Base-by-base conservation (phyloP, 64 coral and sea anemone genomes). In the Montipora efflorescens region DNA sequence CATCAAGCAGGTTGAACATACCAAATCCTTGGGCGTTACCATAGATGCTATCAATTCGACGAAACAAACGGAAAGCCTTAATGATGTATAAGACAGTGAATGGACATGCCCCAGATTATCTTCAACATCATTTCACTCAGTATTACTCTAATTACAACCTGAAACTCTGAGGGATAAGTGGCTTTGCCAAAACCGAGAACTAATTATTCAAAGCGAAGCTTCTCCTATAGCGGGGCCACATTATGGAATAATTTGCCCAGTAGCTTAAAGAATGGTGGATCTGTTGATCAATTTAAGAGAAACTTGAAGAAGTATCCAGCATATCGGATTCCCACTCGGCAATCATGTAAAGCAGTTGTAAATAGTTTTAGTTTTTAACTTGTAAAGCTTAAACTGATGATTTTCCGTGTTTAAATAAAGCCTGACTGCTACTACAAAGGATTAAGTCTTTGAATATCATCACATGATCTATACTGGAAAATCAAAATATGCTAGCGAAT, bases 41-140 rank as follows among this genome's bases (percentile, higher is more conserved):
- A 2, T 36, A 36, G 36, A 36, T 36, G 36, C 36, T 87, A 87
- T 64, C 52, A 64, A 87, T 64, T 62, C 59, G 57, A 87, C 83
- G 46, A 87, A 89, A 76, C 23, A 53, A 46, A 61, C 51, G 57
- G 75, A 89, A 89, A 21, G 87, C 73, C 69, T 48, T 89, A 77
- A 78, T 89, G 87, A 89, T 89, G 69, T 77, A 77, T 89, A 89
- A 89, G n/a, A 78, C 73, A 75, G 57, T 89, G 47, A 7, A 89
- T 50, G 75, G 51, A 12, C 49, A 78, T 19, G 4, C 52, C 46
- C 87, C 73, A 18, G 25, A 12, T n/a, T 89, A 89, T 89, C 47
- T 89, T 8, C 68, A 78, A 78, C 36, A 21, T 89, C 12, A 78
- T 12, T 89, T 76, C 22, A 22, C 59, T 76, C 6, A 78, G 48